These are phyloP conservation scores for Aphelocoma coerulescens DNA, from an alignment of 2,113 vertebrate genomes.

Conservation along the genomic window DNA sequence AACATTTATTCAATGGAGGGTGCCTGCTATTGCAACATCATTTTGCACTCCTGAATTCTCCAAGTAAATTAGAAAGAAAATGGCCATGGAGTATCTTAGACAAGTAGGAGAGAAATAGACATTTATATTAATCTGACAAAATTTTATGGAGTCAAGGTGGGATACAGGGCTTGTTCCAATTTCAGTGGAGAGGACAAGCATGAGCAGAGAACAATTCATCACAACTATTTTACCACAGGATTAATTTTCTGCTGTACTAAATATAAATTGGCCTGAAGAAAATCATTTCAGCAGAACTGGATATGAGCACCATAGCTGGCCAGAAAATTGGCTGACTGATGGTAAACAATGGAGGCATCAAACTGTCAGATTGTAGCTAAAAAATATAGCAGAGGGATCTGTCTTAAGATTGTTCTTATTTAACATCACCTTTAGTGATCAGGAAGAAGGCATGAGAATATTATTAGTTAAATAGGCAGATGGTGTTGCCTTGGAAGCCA, in stretches of 20 bases:
- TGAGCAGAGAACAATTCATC: conserved; percentile 34
- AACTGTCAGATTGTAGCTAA: conserved; percentile 51
- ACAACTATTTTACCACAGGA: not conserved
- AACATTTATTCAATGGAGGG: not conserved
- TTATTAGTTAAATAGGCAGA: conserved; percentile 62
- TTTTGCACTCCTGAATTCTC: not conserved
- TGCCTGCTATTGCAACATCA: not conserved
- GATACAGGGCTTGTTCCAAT: not conserved
- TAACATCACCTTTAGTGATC: conserved; percentile 56
- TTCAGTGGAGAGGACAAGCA: not conserved
- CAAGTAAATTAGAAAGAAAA: conserved; percentile 7
- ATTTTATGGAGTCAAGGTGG: conserved; percentile 2
- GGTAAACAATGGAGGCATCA: conserved; percentile 57
- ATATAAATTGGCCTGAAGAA: conserved; percentile 46
- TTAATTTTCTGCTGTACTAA: conserved; percentile 47
- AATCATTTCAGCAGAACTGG: conserved; percentile 4
- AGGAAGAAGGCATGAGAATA: conserved; percentile 35
- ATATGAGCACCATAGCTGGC: conserved; percentile 47
- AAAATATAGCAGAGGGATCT: conserved; percentile 46
- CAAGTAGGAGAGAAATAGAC: not conserved
- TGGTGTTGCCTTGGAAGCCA: conserved; percentile 61
- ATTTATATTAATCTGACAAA: conserved; percentile 33
- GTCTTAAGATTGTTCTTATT: conserved; percentile 56
- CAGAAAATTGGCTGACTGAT: conserved; percentile 54
- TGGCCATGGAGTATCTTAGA: not conserved